Percentiles rank a stretch among this genome's conserved stretches.
Evolutionary conservation across 2,888 invertebrate genomes (phyloP).

Genomic region (Xanthia togata): DNA sequence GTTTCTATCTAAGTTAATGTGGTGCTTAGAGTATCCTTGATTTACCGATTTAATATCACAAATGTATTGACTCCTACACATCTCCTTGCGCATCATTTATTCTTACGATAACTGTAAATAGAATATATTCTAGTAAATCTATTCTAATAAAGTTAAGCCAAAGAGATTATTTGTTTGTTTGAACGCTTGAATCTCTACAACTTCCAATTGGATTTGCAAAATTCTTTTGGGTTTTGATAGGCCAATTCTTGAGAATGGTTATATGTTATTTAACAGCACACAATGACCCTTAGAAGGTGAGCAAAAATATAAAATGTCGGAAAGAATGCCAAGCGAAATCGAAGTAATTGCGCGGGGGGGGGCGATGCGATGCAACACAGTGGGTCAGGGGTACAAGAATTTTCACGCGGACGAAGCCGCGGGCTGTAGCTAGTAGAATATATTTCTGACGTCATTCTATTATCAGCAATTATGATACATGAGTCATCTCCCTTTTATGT

Average conservation of each 20-base stretch:
- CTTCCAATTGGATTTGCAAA: background rate
- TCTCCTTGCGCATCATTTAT: slow-evolving; percentile 43
- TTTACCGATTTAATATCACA: slow-evolving; percentile 78
- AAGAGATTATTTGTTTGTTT: background rate
- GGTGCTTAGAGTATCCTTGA: slow-evolving; percentile 75
- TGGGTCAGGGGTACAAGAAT: background rate
- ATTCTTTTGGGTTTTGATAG: too few relatives aligned
- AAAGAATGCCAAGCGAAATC: background rate
- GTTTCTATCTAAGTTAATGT: slow-evolving; percentile 69
- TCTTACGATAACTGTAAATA: slow-evolving; percentile 38
- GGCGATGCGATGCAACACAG: too few relatives aligned
- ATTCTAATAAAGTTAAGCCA: background rate
- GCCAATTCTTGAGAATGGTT: too few relatives aligned
- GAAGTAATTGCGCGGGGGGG: background rate
- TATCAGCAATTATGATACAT: slow-evolving; percentile 15
- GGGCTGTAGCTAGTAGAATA: background rate
- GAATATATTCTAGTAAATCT: background rate
- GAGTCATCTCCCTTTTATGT: slow-evolving; percentile 2
- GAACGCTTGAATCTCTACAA: background rate
- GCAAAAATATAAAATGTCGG: background rate
- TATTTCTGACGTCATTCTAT: slow-evolving; percentile 6
- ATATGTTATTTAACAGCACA: too few relatives aligned
- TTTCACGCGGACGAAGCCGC: background rate
- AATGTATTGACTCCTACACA: slow-evolving; percentile 74
- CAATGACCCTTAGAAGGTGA: too few relatives aligned